phyloP scores from a whole-genome alignment of 2,888 invertebrate genomes.

The Cheilosia vulpina region DNA sequence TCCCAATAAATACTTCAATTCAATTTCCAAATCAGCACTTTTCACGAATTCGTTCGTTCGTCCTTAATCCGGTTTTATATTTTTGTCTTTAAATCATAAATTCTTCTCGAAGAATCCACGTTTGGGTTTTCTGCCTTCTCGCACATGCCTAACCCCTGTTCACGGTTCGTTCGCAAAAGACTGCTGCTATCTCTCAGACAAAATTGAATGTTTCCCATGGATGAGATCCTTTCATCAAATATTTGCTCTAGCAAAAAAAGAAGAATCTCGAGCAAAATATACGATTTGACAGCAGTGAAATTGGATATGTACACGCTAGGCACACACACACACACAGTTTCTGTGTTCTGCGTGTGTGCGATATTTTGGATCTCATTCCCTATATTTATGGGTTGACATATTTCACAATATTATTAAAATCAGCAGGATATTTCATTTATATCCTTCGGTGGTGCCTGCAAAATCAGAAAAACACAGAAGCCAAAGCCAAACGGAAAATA shows the following conservation, averaged over 20 bases:
- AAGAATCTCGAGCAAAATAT: constrained; percentile 28
- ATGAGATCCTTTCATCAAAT: constrained; percentile 61
- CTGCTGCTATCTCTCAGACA: background rate
- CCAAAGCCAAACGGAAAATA: background rate
- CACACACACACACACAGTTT: constrained; percentile 19
- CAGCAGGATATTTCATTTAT: constrained; percentile 58
- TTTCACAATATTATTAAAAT: constrained; percentile 50
- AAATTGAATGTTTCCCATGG: constrained; percentile 58
- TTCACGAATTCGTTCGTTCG: background rate
- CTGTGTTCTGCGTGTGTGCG: background rate
- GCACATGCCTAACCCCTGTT: background rate
- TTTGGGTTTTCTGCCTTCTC: background rate
- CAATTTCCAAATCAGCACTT: constrained; percentile 1
- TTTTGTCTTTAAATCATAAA: background rate
- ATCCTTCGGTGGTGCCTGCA: background rate
- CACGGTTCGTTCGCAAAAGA: background rate
- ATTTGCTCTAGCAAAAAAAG: constrained; percentile 50
- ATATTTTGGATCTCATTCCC: background rate
- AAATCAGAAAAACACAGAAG: background rate
- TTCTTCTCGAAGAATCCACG: background rate
- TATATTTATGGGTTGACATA: constrained; percentile 24
- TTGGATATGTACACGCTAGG: constrained; percentile 33
- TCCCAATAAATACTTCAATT: background rate
- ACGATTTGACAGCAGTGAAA: constrained; percentile 49
- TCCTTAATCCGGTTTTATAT: background rate